Evolutionary conservation across 2,888 invertebrate species (phyloP).

Genomic region (Serrognathus titanus): DNA sequence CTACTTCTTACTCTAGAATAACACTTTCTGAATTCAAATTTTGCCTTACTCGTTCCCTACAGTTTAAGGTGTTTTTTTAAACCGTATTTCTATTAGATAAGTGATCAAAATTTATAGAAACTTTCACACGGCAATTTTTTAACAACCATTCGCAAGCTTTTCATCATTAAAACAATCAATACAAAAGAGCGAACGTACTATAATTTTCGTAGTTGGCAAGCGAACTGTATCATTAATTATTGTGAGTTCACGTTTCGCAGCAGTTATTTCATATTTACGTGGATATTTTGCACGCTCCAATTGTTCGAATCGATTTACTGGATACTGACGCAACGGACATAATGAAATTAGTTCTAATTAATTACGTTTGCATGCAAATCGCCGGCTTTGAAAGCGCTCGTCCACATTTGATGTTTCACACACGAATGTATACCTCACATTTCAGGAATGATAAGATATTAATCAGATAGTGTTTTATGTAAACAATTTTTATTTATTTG

Average conservation of each 20-base stretch:
- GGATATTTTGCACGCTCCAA: slow-evolving; percentile 2
- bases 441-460: too few relatives aligned
- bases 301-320: slow-evolving; percentile 3
- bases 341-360: slow-evolving; percentile 3
- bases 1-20: too few relatives aligned
- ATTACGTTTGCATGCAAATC: background rate
- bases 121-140: background rate
- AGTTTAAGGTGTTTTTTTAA: too few relatives aligned
- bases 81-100: too few relatives aligned
- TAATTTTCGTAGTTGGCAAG: background rate
- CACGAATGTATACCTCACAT: too few relatives aligned
- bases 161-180: background rate
- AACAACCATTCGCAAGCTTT: background rate
- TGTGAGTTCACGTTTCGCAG: background rate
- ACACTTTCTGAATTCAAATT: too few relatives aligned
- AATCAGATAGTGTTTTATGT: too few relatives aligned
- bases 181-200: background rate
- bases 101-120: too few relatives aligned
- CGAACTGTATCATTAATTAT: slow-evolving; percentile 1
- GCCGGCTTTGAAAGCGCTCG: background rate
- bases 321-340: slow-evolving; percentile 1
- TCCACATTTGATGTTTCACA: background rate
- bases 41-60: too few relatives aligned
- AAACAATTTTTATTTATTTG: too few relatives aligned
- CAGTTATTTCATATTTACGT: background rate